phyloP scores from a whole-genome alignment of 2,113 vertebrate genomes.

The Laticauda colubrina region DNA sequence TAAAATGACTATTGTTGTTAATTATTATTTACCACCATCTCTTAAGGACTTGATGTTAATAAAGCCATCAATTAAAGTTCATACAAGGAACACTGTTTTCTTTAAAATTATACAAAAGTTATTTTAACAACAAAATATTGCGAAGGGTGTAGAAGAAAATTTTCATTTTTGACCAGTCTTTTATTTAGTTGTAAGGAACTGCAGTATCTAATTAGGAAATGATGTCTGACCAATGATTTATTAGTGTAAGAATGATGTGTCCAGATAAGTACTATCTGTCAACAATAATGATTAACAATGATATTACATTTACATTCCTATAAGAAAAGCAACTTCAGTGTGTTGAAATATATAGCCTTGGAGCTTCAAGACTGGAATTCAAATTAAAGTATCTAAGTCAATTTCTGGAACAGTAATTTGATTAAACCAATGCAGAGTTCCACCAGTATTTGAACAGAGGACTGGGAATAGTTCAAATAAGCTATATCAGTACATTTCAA shows the following conservation, averaged over 20 bases:
- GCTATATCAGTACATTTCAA: slow-evolving; percentile 44
- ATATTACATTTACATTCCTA: slow-evolving; percentile 76
- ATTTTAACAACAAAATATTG: slow-evolving; percentile 58
- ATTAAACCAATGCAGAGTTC: slow-evolving; percentile 60
- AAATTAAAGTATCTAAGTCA: slow-evolving; percentile 70
- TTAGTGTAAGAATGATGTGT: slow-evolving; percentile 69
- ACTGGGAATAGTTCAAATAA: slow-evolving; percentile 50
- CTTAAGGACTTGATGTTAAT: slow-evolving; percentile 43
- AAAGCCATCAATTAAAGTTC: slow-evolving; percentile 55
- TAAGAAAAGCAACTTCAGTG: slow-evolving; percentile 71
- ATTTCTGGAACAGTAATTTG: slow-evolving; percentile 63
- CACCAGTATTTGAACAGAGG: slow-evolving; percentile 48
- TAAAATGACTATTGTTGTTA: slow-evolving; percentile 42
- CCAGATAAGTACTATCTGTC: slow-evolving; percentile 74
- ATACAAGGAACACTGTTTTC: slow-evolving; percentile 42
- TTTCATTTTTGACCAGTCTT: slow-evolving; percentile 57
- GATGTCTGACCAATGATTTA: slow-evolving; percentile 63
- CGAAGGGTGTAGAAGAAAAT: slow-evolving; percentile 47
- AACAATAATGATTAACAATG: slow-evolving; percentile 75
- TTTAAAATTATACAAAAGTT: slow-evolving; percentile 55
- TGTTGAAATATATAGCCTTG: slow-evolving; percentile 71
- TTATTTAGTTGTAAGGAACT: slow-evolving; percentile 58
- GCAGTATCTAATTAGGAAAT: slow-evolving; percentile 60
- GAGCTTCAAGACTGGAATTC: slow-evolving; percentile 62
- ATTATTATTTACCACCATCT: slow-evolving; percentile 53